These are phyloP conservation scores for Bryconaethiops microstoma DNA, from an alignment of 2,797 vertebrate genomes.

Conservation along the genomic window DNA sequence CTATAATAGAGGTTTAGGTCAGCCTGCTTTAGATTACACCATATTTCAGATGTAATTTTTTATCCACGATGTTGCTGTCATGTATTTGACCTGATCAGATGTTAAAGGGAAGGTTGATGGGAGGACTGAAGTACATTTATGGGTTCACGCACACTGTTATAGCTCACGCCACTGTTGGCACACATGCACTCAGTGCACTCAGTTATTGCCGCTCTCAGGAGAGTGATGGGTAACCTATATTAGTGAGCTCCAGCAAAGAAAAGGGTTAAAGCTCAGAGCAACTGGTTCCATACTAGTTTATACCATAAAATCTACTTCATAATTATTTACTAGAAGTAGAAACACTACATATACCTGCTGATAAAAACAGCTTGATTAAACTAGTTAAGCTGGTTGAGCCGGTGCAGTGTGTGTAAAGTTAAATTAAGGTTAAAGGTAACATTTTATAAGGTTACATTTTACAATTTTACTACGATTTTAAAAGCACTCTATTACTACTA, in stretches of 20 bases:
- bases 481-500: too few relatives aligned
- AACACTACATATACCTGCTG: too few relatives aligned
- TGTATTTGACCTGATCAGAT: constrained; percentile 50
- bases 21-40: constrained; percentile 28
- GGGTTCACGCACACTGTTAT: constrained; percentile 19
- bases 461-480: too few relatives aligned
- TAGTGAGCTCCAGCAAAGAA: too few relatives aligned
- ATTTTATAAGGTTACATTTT: too few relatives aligned
- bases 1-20: constrained; percentile 46
- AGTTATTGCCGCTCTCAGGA: background rate
- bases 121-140: constrained; percentile 49
- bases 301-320: too few relatives aligned
- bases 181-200: background rate
- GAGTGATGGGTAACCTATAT: background rate
- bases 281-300: background rate
- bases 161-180: background rate
- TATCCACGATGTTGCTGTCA: constrained; percentile 37
- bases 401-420: too few relatives aligned
- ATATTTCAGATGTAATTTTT: constrained; percentile 49
- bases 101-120: constrained; percentile 48
- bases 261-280: background rate
- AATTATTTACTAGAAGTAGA: too few relatives aligned
- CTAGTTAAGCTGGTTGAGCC: too few relatives aligned
- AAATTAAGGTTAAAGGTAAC: too few relatives aligned
- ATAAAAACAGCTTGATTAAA: too few relatives aligned